Evolutionary conservation across 37 sponge, comb jelly and placozoan genomes (phyloP).

Genomic region (Hormiphora californensis): DNA sequence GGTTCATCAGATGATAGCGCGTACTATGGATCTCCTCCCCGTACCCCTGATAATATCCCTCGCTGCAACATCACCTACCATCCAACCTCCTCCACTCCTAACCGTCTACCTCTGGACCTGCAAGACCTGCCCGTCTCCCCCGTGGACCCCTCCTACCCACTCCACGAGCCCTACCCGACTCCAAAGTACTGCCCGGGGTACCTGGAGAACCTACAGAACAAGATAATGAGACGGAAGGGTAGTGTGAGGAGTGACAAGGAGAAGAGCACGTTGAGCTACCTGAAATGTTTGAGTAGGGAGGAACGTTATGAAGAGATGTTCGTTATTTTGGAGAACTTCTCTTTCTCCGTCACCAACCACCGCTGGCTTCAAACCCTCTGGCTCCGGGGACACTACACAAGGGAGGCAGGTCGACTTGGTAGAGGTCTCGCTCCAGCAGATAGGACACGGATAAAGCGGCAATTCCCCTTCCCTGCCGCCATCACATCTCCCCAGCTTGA

Average conservation of each 20-base stretch:
- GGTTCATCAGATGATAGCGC: slow-evolving; percentile 38
- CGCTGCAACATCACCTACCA: neutral
- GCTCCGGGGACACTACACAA: slow-evolving; percentile 47
- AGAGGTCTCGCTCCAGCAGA: neutral
- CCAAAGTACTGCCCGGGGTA: neutral
- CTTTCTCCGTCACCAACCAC: slow-evolving; percentile 14
- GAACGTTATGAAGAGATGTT: slow-evolving; percentile 48
- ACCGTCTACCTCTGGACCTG: neutral
- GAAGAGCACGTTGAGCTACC: slow-evolving; percentile 36
- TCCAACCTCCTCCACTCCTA: neutral
- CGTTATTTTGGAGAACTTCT: slow-evolving; percentile 37
- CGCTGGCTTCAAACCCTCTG: slow-evolving; percentile 41
- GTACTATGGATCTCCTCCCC: slow-evolving; percentile 35
- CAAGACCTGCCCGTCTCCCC: neutral
- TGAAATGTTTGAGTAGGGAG: slow-evolving; percentile 14
- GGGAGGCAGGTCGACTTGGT: slow-evolving; percentile 23
- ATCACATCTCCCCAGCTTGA: neutral
- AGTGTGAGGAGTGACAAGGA: slow-evolving; percentile 18
- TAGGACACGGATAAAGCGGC: neutral
- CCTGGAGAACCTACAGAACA: slow-evolving; percentile 53
- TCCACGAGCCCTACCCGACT: neutral
- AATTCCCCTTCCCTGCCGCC: neutral
- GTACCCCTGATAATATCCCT: neutral
- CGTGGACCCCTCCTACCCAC: slow-evolving; percentile 36
- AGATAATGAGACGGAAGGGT: slow-evolving; percentile 39